These are phyloP conservation scores for Latrodectus geometricus DNA, from an alignment of 1,140 invertebrate genomes.

Conservation along the genomic window DNA sequence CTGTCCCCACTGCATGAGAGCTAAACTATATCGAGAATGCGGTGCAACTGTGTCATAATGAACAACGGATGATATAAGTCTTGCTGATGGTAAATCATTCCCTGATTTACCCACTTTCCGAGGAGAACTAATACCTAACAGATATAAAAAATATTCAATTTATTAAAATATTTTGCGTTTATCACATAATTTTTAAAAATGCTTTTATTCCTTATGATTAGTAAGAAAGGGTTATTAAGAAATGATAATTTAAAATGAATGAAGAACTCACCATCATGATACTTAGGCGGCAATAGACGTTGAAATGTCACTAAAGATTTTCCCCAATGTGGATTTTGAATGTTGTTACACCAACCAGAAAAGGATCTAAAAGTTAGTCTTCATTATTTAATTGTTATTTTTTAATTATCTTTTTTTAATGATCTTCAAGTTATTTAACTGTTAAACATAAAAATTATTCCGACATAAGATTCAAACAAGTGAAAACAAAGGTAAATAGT, in stretches of 20 bases:
- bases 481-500: too few species aligned
- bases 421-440: too few species aligned
- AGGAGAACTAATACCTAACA: slow-evolving; percentile 79
- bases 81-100: slow-evolving; percentile 80
- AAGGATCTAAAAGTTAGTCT: slow-evolving; percentile 66
- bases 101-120: slow-evolving; percentile 80
- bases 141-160: slow-evolving; percentile 79
- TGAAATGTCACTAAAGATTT: slow-evolving; percentile 84
- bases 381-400: background rate
- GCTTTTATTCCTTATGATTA: too few species aligned
- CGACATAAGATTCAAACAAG: too few species aligned
- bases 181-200: too few species aligned
- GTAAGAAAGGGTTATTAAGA: background rate
- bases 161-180: slow-evolving; percentile 67
- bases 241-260: slow-evolving; percentile 2
- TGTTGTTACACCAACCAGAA: slow-evolving; percentile 92
- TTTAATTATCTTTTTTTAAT: background rate
- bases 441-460: too few species aligned
- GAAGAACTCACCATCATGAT: slow-evolving; percentile 80
- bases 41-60: slow-evolving; percentile 89
- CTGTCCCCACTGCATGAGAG: slow-evolving; percentile 77
- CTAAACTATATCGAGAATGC: slow-evolving; percentile 88
- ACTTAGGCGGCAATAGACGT: slow-evolving; percentile 84
- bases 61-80: slow-evolving; percentile 86
- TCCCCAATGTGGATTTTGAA: slow-evolving; percentile 86